These are phyloP conservation scores for Polydrusus cervinus DNA, from an alignment of 2,888 invertebrate genomes.

Conservation along the genomic window DNA sequence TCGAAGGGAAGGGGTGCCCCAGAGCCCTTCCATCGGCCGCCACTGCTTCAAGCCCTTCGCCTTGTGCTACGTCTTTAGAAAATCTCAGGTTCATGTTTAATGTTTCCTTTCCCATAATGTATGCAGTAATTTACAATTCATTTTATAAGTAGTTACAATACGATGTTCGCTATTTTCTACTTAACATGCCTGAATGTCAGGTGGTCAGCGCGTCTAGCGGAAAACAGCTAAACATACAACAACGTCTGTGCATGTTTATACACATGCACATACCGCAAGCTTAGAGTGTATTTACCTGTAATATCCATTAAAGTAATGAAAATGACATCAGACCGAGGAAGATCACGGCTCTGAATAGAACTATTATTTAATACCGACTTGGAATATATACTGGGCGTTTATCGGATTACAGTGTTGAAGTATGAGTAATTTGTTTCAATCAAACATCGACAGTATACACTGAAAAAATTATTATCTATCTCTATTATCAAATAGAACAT, in stretches of 20 bases:
- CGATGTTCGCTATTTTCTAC: slow-evolving; percentile 24
- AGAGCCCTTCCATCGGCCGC: too few relatives aligned
- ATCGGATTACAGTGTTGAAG: slow-evolving; percentile 17
- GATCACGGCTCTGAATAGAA: slow-evolving; percentile 41
- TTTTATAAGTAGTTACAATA: too few relatives aligned
- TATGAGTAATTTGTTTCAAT: slow-evolving; percentile 7
- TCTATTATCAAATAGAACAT: too few relatives aligned
- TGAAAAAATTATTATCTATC: too few relatives aligned
- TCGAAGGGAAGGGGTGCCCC: too few relatives aligned
- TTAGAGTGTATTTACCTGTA: slow-evolving; percentile 43
- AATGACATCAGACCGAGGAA: slow-evolving; percentile 37
- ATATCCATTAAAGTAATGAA: slow-evolving; percentile 36
- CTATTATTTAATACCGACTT: slow-evolving; percentile 33
- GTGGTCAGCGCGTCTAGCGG: slow-evolving; percentile 29
- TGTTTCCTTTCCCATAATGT: too few relatives aligned
- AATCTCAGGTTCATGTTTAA: too few relatives aligned
- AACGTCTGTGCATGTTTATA: slow-evolving; percentile 1
- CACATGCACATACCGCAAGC: slow-evolving; percentile 29
- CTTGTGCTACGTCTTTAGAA: too few relatives aligned
- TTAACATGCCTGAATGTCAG: slow-evolving; percentile 33
- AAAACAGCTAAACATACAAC: slow-evolving; percentile 18
- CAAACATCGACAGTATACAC: too few relatives aligned
- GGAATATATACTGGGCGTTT: slow-evolving; percentile 33
- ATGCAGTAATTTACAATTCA: too few relatives aligned
- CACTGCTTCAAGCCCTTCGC: too few relatives aligned